Percentiles rank a stretch among this genome's conserved stretches.
Conservation (phyloP, 2,797 vertebrate species). For the Anguilla obscura region DNA sequence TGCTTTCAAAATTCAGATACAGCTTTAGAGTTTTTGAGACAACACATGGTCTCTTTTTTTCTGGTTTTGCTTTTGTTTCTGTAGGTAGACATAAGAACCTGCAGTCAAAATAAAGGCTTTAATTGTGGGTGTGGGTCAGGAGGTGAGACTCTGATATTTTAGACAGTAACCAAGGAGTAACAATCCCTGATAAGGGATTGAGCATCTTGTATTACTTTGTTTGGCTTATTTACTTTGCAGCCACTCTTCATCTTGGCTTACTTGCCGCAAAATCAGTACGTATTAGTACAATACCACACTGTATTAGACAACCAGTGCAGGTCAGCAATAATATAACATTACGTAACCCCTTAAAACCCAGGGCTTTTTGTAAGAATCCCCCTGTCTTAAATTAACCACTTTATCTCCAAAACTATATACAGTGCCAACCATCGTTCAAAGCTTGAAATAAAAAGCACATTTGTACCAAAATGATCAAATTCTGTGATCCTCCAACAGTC, state of each 20-base stretch:
- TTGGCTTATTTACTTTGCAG: not conserved
- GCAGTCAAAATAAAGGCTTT: not conserved
- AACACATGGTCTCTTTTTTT: not conserved
- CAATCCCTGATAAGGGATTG: not conserved
- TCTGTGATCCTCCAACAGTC: too few relatives aligned
- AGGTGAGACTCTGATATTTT: not conserved
- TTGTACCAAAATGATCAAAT: too few relatives aligned
- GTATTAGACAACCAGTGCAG: not conserved
- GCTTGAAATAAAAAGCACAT: too few relatives aligned
- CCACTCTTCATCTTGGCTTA: not conserved
- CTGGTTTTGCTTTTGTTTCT: not conserved
- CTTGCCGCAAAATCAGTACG: not conserved
- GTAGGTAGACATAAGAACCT: not conserved
- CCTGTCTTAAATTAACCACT: too few relatives aligned
- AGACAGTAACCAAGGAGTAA: not conserved
- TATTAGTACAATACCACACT: not conserved
- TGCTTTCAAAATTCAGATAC: not conserved
- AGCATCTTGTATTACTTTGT: not conserved
- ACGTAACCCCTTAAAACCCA: too few relatives aligned
- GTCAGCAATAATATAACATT: not conserved
- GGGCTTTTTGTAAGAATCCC: too few relatives aligned
- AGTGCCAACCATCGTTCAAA: too few relatives aligned
- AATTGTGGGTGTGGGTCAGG: not conserved
- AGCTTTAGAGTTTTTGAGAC: not conserved
- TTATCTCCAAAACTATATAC: too few relatives aligned